Evolutionary conservation across 2,113 vertebrate genomes (phyloP), one percentile per base, ranked within the genome.

Genomic region (Menidia beryllina): DNA sequence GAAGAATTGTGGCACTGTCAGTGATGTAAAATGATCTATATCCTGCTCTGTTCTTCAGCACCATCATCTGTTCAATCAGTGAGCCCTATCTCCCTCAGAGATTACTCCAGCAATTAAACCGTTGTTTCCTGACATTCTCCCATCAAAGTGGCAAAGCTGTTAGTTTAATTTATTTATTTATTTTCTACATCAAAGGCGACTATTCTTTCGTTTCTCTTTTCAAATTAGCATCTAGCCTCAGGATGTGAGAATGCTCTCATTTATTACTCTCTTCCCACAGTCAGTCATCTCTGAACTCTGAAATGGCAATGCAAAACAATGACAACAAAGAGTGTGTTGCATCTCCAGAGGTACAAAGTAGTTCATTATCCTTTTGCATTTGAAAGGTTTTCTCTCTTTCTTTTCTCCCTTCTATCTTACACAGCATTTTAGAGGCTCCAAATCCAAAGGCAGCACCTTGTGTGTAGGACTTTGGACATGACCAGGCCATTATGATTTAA

Each of bases 211-310:
- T 83, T 90, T 90, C 83, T 89, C 75, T 77, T 75, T 88, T 91
- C 77, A 90, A 92, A 92, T 90, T 89, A 90, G 81, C 90, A 92
- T 89, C 87, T 72, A 84, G 76, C 87, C 87, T 53, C 48, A 84
- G 91, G 89, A 88, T 88, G 81, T 85, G 63, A 58, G 69, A 65
- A 54, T 78, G 69, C 72, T 68, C 56, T 72, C 64, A 72, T 58
- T 64, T 71, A 75, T 66, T 75, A 20, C 24, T 83, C 69, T 79
- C 51, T 39, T 75, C 24, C 65, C 55, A 68, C 54, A 69, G 36
- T 83, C 59, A 55, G 84, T 63, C 59, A 64, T 83, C 52, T 82
- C 84, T 74, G 66, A 88, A 86, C 69, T 74, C 62, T 81, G 85
- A 89, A 84, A 86, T 64, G 84, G 79, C 79, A 77, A 88, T 69